phyloP scores from a whole-genome alignment of 2,113 vertebrate species.

The Lipophrys pholis region DNA sequence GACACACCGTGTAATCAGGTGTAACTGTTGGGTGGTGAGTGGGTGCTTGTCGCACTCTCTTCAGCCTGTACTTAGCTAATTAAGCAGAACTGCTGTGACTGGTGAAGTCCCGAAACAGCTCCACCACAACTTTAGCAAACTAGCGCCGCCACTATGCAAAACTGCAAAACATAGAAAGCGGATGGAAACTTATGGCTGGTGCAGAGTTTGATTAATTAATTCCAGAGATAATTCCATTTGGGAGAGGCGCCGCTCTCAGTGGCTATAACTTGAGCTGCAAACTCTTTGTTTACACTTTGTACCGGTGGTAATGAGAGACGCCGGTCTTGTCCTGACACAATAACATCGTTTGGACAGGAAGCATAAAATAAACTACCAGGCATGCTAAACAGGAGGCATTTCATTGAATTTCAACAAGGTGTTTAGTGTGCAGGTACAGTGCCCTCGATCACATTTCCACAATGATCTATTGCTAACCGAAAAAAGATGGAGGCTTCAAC shows the following conservation, averaged over 20 bases:
- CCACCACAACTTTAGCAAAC: not conserved
- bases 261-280: conserved; percentile 3
- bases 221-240: conserved; percentile 2
- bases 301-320: not conserved
- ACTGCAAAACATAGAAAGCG: not conserved
- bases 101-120: not conserved
- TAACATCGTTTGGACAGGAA: conserved; percentile 2
- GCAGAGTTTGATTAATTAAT: conserved; percentile 5
- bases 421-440: conserved; percentile 6
- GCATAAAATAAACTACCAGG: conserved; percentile 2
- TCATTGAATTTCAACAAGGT: conserved; percentile 22
- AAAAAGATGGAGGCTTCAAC: too few relatives aligned
- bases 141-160: not conserved
- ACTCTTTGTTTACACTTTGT: conserved; percentile 7
- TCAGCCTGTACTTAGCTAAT: conserved; percentile 26
- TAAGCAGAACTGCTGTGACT: conserved; percentile 14
- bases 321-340: not conserved
- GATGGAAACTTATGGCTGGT: not conserved
- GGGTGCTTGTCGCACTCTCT: not conserved
- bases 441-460: not conserved
- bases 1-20: not conserved
- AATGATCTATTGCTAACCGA: not conserved
- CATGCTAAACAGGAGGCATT: conserved; percentile 6
- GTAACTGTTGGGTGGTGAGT: not conserved
- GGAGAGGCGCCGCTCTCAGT: conserved; percentile 3